These are phyloP conservation scores for Sepioteuthis lessoniana DNA, from an alignment of 2,888 invertebrate species.

Conservation along the genomic window DNA sequence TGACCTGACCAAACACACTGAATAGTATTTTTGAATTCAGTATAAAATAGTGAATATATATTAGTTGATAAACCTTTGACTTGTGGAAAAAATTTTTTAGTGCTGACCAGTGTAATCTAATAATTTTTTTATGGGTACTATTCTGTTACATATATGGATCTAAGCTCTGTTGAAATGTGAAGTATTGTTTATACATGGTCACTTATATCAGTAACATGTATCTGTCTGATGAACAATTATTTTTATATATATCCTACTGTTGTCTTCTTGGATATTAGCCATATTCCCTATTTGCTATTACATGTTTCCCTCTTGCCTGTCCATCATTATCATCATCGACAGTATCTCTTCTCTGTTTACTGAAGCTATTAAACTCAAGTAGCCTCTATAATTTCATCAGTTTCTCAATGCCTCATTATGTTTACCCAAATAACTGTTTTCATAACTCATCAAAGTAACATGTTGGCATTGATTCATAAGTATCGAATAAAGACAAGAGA, in stretches of 20 bases:
- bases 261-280: not conserved
- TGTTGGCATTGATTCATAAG: not conserved
- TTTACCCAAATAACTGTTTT: not conserved
- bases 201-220: not conserved
- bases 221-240: not conserved
- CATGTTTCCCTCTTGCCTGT: not conserved
- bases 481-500: not conserved
- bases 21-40: no score
- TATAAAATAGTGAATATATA: no score
- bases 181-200: not conserved
- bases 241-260: not conserved
- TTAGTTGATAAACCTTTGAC: no score
- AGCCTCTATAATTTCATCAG: not conserved
- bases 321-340: not conserved
- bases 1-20: no score
- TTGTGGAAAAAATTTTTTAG: no score
- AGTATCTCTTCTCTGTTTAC: not conserved
- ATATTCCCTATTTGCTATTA: not conserved
- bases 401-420: not conserved
- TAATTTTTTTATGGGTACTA: no score
- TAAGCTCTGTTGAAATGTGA: not conserved
- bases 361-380: conserved; percentile 4
- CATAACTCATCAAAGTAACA: not conserved
- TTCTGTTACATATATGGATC: not conserved
- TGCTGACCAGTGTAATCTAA: no score